Conservation (phyloP, 2,888 invertebrate species). For the Dasypogon diadema region DNA sequence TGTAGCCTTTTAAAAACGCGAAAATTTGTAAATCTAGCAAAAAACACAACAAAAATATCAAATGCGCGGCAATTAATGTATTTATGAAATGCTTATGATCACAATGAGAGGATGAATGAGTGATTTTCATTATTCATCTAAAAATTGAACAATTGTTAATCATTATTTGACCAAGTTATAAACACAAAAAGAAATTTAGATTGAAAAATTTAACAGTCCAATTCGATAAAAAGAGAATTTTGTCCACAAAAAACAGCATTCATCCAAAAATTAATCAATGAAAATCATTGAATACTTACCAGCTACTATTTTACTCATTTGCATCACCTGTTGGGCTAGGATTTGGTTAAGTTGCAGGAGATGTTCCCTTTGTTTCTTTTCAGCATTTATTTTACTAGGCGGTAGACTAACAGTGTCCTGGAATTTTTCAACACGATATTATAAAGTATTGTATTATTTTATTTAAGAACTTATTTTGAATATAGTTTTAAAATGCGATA, state of each 20-base stretch:
- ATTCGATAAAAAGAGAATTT: slow-evolving; percentile 33
- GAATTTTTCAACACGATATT: too few species aligned
- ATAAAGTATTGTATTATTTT: too few species aligned
- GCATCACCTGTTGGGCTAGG: slow-evolving; percentile 92
- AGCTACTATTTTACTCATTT: slow-evolving; percentile 95
- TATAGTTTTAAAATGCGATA: too few species aligned
- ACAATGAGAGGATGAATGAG: slow-evolving; percentile 41
- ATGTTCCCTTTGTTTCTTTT: slow-evolving; percentile 89
- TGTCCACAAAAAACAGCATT: slow-evolving; percentile 37
- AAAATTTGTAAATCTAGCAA: slow-evolving; percentile 9
- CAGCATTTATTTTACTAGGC: slow-evolving; percentile 82
- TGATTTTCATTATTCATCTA: slow-evolving; percentile 48
- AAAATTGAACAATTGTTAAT: slow-evolving; percentile 38
- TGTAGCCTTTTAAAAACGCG: not conserved
- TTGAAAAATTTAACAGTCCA: slow-evolving; percentile 59
- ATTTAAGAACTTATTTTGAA: too few species aligned
- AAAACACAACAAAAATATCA: slow-evolving; percentile 7
- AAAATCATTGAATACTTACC: slow-evolving; percentile 73
- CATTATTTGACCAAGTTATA: not conserved
- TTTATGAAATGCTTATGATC: slow-evolving; percentile 42
- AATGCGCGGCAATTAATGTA: slow-evolving; percentile 11
- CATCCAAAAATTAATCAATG: slow-evolving; percentile 33
- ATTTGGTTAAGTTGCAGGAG: slow-evolving; percentile 91
- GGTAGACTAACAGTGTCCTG: slow-evolving; percentile 65
- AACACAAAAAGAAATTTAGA: slow-evolving; percentile 48